These are phyloP conservation scores for Poeciliopsis paucimaculata DNA, from an alignment of 2,797 vertebrate species.

Conservation along the genomic window DNA sequence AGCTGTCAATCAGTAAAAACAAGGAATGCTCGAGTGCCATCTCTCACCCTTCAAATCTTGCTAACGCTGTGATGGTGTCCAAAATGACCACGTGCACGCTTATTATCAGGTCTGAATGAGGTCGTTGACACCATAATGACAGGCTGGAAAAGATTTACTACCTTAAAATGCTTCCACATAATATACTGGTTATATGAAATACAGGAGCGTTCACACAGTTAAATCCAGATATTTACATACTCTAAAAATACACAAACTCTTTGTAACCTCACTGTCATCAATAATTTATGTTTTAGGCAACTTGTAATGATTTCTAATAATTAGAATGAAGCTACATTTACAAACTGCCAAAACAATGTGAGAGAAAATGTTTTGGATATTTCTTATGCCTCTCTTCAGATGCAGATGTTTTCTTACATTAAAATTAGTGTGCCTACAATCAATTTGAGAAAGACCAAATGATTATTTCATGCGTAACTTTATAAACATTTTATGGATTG, in stretches of 20 bases:
- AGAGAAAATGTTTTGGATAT: neutral
- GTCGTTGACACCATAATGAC: slow-evolving; percentile 3
- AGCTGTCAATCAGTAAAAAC: slow-evolving; percentile 10
- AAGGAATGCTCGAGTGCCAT: neutral
- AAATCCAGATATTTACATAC: neutral
- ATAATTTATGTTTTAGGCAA: neutral
- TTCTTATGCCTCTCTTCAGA: neutral
- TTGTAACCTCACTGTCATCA: neutral
- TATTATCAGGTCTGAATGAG: slow-evolving; percentile 9
- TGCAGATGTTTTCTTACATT: neutral
- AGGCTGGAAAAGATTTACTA: slow-evolving; percentile 1
- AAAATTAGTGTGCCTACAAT: neutral
- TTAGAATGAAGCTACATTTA: neutral
- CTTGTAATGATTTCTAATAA: no score
- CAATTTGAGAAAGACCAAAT: neutral
- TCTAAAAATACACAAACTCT: neutral
- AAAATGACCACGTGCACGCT: slow-evolving; percentile 5
- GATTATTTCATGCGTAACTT: neutral
- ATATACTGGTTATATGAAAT: neutral
- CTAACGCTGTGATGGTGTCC: slow-evolving; percentile 3
- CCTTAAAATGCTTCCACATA: neutral
- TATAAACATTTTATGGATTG: neutral
- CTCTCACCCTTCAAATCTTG: slow-evolving; percentile 5
- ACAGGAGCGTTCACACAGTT: neutral
- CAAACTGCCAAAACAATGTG: neutral